Evolutionary conservation across 2,888 invertebrate species (phyloP).

Genomic region (Tillus elongatus): DNA sequence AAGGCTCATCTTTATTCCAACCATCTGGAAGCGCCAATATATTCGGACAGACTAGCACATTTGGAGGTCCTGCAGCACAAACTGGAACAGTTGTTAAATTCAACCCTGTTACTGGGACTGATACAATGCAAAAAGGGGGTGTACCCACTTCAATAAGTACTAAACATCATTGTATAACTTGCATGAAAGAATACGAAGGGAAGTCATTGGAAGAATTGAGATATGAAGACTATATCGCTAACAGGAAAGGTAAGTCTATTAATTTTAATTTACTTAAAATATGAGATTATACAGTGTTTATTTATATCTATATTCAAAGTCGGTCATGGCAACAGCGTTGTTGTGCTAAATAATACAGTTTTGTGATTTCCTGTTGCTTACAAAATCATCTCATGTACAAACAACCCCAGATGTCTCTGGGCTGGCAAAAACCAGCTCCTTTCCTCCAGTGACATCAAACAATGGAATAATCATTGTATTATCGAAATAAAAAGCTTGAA

Average conservation of each 20-base stretch:
- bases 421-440: too few relatives aligned
- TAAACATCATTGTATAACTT: constrained; percentile 92
- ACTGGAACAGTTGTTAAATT: constrained; percentile 79
- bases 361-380: too few relatives aligned
- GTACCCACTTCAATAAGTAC: constrained; percentile 79
- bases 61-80: constrained; percentile 37
- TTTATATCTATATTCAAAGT: too few relatives aligned
- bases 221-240: constrained; percentile 82
- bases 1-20: constrained; percentile 32
- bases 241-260: constrained; percentile 67
- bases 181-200: constrained; percentile 95
- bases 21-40: constrained; percentile 33
- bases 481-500: too few relatives aligned
- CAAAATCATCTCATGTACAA: too few relatives aligned
- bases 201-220: constrained; percentile 88
- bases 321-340: too few relatives aligned
- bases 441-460: too few relatives aligned
- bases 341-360: too few relatives aligned
- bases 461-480: too few relatives aligned
- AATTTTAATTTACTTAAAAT: background rate
- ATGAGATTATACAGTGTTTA: too few relatives aligned
- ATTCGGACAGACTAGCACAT: constrained; percentile 43
- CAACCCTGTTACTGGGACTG: constrained; percentile 76
- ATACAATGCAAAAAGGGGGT: constrained; percentile 85
- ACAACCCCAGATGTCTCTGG: too few relatives aligned